Conservation (phyloP, 2,113 vertebrate genomes). For the Genyomyrus donnyi region DNA sequence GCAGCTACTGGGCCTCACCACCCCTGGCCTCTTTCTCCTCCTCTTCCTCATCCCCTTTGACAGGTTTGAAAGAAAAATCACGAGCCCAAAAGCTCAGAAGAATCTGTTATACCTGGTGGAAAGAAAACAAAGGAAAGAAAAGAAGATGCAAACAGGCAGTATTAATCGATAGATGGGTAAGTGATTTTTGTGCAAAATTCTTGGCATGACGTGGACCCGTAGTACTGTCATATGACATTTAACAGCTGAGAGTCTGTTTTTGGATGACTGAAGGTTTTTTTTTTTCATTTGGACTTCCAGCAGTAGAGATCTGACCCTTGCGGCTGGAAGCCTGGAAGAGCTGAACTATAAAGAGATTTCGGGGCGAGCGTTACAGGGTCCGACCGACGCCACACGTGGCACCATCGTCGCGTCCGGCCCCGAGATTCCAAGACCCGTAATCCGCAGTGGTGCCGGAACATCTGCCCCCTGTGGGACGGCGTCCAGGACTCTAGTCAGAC, state of each 20-base stretch:
- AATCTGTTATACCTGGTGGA: neutral
- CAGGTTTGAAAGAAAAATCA: neutral
- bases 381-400: slow-evolving; percentile 28
- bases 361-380: slow-evolving; percentile 25
- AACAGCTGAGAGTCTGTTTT: slow-evolving; percentile 38
- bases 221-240: slow-evolving; percentile 49
- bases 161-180: slow-evolving; percentile 42
- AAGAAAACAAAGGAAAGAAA: neutral
- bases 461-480: slow-evolving; percentile 25
- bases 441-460: slow-evolving; percentile 24
- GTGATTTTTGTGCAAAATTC: neutral
- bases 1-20: slow-evolving; percentile 8
- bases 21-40: slow-evolving; percentile 40
- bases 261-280: neutral
- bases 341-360: slow-evolving; percentile 21
- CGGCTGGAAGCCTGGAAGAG: slow-evolving; percentile 13
- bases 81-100: neutral
- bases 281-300: slow-evolving; percentile 35
- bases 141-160: slow-evolving; percentile 42
- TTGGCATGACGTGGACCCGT: slow-evolving; percentile 36
- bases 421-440: slow-evolving; percentile 22
- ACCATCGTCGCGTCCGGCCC: neutral
- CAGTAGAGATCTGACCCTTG: slow-evolving; percentile 41
- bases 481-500: slow-evolving; percentile 27
- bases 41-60: neutral